Conservation (phyloP, 2,113 vertebrate genomes). For the Rhinoderma darwinii region DNA sequence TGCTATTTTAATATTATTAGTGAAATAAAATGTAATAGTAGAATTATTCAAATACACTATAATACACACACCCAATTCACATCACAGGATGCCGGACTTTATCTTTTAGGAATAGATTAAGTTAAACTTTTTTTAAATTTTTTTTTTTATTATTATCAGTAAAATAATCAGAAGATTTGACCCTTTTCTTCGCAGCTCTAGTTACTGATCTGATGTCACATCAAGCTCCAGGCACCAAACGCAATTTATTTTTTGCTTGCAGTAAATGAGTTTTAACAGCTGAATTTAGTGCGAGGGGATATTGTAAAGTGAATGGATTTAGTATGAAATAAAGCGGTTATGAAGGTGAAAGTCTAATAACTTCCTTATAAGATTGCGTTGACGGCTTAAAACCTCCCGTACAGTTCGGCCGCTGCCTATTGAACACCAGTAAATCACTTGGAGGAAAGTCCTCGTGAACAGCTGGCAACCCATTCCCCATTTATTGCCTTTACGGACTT, state of each 20-base stretch:
- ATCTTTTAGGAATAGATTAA: background rate
- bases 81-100: too few relatives aligned
- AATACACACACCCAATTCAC: too few relatives aligned
- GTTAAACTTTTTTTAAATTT: background rate
- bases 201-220: background rate
- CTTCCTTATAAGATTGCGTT: slow-evolving; percentile 33
- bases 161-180: too few relatives aligned
- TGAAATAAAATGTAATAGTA: background rate
- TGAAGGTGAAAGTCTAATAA: slow-evolving; percentile 39
- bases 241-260: background rate
- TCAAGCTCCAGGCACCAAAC: background rate
- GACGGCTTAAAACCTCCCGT: slow-evolving; percentile 15
- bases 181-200: too few relatives aligned
- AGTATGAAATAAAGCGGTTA: slow-evolving; percentile 57
- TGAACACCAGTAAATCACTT: slow-evolving; percentile 48
- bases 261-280: slow-evolving; percentile 29
- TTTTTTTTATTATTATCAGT: too few relatives aligned
- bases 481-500: slow-evolving; percentile 58
- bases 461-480: slow-evolving; percentile 62
- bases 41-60: background rate
- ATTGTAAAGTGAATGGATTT: slow-evolving; percentile 59
- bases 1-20: background rate
- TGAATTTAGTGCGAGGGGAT: slow-evolving; percentile 48
- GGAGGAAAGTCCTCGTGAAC: slow-evolving; percentile 30
- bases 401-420: slow-evolving; percentile 1